These are phyloP conservation scores for Okamejei kenojei DNA, from an alignment of 2,797 vertebrate species.

Conservation along the genomic window DNA sequence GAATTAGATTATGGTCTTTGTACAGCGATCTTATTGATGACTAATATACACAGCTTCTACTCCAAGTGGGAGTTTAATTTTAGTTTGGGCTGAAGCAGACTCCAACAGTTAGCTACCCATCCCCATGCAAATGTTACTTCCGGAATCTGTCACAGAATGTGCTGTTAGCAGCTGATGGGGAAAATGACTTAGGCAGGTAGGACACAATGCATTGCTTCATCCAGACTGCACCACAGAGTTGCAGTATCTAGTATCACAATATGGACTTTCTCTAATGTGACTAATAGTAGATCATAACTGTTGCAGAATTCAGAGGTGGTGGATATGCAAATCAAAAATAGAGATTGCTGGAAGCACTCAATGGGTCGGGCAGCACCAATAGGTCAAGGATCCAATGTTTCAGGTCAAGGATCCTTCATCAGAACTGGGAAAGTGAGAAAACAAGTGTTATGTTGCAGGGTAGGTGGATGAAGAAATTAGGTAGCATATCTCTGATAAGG, in stretches of 20 bases:
- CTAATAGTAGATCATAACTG: background rate
- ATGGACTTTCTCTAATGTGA: no score
- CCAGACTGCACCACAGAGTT: background rate
- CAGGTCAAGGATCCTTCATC: no score
- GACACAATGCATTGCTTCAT: background rate
- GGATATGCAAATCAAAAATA: no score
- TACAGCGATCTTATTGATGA: background rate
- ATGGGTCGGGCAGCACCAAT: no score
- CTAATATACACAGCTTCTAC: background rate
- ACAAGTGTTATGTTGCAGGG: no score
- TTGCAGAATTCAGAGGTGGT: no score
- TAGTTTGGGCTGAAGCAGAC: background rate
- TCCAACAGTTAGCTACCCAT: background rate
- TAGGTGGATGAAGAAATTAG: no score
- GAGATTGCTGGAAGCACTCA: no score
- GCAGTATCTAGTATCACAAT: background rate
- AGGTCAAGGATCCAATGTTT: no score
- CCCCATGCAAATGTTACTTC: slow-evolving; percentile 43
- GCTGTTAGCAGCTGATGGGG: no score
- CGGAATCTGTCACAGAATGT: background rate
- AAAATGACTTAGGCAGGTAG: background rate
- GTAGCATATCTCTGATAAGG: no score
- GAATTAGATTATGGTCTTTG: background rate
- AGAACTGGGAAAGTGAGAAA: no score
- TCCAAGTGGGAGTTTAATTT: slow-evolving; percentile 25